A percentile compares a stretch with the other conserved stretches of the same genome.
These are phyloP conservation scores for Apamea anceps DNA, from an alignment of 2,888 invertebrate genomes.

Conservation along the genomic window DNA sequence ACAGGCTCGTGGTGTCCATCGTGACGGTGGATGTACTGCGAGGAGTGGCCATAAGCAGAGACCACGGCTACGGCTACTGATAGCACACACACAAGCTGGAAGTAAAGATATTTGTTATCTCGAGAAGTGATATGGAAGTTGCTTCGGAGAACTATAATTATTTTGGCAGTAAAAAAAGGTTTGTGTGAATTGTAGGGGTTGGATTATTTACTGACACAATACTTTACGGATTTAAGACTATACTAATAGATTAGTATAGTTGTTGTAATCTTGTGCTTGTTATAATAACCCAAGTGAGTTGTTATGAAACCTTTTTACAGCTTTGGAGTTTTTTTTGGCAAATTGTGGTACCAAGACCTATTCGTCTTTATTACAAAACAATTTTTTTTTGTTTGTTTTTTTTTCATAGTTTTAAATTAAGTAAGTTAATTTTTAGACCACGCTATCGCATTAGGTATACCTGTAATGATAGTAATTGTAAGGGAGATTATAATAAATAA, in stretches of 20 bases:
- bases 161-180: background rate
- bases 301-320: background rate
- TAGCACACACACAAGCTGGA: conserved; percentile 58
- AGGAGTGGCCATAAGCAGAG: conserved; percentile 58
- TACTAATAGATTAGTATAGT: background rate
- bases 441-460: too few species aligned
- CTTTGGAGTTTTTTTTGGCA: too few species aligned
- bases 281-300: background rate
- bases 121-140: background rate
- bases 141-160: background rate
- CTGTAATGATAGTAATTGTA: too few species aligned
- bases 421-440: too few species aligned
- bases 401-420: too few species aligned
- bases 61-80: conserved; percentile 51
- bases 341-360: too few species aligned
- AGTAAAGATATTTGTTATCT: background rate
- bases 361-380: too few species aligned
- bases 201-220: background rate
- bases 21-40: conserved; percentile 73
- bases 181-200: background rate
- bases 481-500: too few species aligned
- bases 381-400: too few species aligned
- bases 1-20: conserved; percentile 76
- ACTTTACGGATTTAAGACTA: background rate
- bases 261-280: background rate